Conservation (phyloP, 2,888 invertebrate species). For the Melieria picta region DNA sequence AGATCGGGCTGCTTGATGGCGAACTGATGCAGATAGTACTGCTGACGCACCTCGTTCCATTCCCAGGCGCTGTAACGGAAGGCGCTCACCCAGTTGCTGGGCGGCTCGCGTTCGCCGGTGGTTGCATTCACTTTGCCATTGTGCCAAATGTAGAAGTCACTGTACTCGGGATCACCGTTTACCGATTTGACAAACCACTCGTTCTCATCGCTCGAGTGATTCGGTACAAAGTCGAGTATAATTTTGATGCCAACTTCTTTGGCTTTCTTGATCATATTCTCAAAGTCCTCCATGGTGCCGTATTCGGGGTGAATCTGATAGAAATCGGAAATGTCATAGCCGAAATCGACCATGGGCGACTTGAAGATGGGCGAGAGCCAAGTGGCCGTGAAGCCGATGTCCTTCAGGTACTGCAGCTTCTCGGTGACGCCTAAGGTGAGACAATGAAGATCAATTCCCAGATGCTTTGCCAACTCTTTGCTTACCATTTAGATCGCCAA, state of each 20-base stretch:
- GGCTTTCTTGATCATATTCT: slow-evolving; percentile 71
- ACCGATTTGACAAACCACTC: slow-evolving; percentile 85
- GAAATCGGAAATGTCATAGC: slow-evolving; percentile 81
- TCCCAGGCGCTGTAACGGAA: slow-evolving; percentile 74
- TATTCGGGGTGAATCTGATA: slow-evolving; percentile 75
- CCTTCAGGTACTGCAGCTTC: slow-evolving; percentile 73
- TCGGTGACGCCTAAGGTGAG: slow-evolving; percentile 69
- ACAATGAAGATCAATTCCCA: background rate
- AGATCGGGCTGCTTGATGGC: slow-evolving; percentile 73
- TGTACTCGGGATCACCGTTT: slow-evolving; percentile 71
- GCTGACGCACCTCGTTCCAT: slow-evolving; percentile 69
- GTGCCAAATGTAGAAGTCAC: slow-evolving; percentile 82
- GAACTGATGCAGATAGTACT: slow-evolving; percentile 76
- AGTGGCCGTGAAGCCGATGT: slow-evolving; percentile 74
- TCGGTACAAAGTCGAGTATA: slow-evolving; percentile 68
- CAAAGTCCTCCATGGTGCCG: slow-evolving; percentile 79
- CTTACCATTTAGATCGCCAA: slow-evolving; percentile 72
- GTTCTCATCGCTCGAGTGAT: slow-evolving; percentile 77
- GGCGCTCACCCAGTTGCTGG: slow-evolving; percentile 69
- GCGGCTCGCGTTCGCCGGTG: slow-evolving; percentile 62
- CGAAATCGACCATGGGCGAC: slow-evolving; percentile 82
- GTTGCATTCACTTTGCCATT: slow-evolving; percentile 61
- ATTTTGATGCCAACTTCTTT: slow-evolving; percentile 67
- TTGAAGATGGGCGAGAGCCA: slow-evolving; percentile 81
- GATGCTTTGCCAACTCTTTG: background rate